phyloP scores from a whole-genome alignment of 2,888 invertebrate species.

The Sympetrum striolatum region DNA sequence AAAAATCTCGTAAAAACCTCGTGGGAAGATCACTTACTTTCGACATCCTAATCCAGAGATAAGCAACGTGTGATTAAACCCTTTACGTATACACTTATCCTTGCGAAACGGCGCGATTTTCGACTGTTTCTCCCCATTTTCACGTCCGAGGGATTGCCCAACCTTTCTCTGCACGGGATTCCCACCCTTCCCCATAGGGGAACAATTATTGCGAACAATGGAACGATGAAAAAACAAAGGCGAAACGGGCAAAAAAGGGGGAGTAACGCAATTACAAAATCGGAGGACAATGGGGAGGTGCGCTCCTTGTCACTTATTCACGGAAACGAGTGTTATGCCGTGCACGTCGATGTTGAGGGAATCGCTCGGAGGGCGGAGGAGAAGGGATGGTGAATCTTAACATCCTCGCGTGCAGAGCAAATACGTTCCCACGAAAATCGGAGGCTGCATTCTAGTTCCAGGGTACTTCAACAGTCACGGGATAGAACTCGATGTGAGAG shows the following conservation, averaged over 20 bases:
- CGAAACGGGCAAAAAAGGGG: not conserved
- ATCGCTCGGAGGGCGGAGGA: not conserved
- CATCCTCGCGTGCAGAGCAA: too few relatives aligned
- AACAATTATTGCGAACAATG: constrained; percentile 5
- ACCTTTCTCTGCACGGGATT: not conserved
- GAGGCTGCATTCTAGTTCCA: too few relatives aligned
- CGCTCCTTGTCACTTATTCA: not conserved
- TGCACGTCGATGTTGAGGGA: not conserved
- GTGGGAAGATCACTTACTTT: not conserved
- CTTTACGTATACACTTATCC: too few relatives aligned
- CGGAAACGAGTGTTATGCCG: not conserved
- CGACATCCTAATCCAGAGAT: not conserved
- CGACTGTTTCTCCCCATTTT: not conserved
- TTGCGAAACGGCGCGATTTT: not conserved
- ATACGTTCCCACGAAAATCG: too few relatives aligned
- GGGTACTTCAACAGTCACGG: too few relatives aligned
- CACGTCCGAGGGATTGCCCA: not conserved
- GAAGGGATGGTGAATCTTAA: too few relatives aligned
- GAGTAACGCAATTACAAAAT: constrained; percentile 13
- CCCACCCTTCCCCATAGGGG: not conserved
- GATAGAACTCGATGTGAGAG: too few relatives aligned
- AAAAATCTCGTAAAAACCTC: not conserved
- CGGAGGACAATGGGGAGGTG: not conserved
- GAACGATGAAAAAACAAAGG: constrained; percentile 8
- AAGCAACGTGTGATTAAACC: not conserved